These are phyloP conservation scores for Paratrypauchen microcephalus DNA, from an alignment of 2,797 vertebrate species.

Conservation along the genomic window DNA sequence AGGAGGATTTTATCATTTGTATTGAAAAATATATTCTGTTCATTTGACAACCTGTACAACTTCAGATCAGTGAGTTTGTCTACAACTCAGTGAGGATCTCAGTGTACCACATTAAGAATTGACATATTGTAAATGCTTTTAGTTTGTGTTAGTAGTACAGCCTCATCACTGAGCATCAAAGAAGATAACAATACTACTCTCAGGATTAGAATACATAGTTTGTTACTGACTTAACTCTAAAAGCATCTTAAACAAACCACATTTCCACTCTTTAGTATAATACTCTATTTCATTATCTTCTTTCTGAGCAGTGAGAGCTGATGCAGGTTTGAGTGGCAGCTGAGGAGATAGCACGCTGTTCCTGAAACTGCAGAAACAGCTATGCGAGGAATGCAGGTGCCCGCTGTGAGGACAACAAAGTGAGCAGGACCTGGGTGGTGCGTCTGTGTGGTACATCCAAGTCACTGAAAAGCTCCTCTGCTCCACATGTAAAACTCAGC, in stretches of 20 bases:
- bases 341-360: slow-evolving; percentile 55
- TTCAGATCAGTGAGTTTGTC: too few species aligned
- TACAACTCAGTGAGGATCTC: too few species aligned
- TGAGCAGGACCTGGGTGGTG: slow-evolving; percentile 65
- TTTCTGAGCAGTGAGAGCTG: slow-evolving; percentile 61
- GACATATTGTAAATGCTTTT: too few species aligned
- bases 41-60: too few species aligned
- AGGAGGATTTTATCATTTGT: background rate
- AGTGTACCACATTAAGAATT: too few species aligned
- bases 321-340: slow-evolving; percentile 55
- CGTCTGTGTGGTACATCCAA: slow-evolving; percentile 46
- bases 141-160: too few species aligned
- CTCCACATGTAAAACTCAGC: slow-evolving; percentile 45
- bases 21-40: too few species aligned
- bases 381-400: slow-evolving; percentile 76
- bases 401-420: slow-evolving; percentile 73
- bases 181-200: background rate
- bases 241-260: slow-evolving; percentile 55
- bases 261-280: background rate
- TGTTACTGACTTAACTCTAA: slow-evolving; percentile 17
- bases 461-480: slow-evolving; percentile 39
- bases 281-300: background rate
- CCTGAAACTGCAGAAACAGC: slow-evolving; percentile 67
- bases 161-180: background rate
- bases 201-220: too few species aligned